These are phyloP conservation scores for Mongoloraphidia duomilia DNA, from an alignment of 2,888 invertebrate genomes.

Conservation along the genomic window DNA sequence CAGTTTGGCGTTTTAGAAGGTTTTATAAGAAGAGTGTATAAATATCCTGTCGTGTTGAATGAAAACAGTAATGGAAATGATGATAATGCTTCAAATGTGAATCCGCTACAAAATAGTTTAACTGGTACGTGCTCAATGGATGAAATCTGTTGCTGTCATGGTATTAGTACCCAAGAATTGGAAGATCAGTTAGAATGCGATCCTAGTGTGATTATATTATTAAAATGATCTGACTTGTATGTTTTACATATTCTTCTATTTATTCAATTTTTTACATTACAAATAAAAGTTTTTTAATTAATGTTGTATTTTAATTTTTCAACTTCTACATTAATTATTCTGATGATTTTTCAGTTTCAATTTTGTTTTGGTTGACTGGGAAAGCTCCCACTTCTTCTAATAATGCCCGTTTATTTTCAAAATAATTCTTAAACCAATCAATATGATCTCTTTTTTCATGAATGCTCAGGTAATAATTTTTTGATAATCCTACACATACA, in stretches of 20 bases:
- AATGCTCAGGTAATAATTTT: conserved; percentile 82
- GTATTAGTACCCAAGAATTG: conserved; percentile 56
- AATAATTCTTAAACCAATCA: conserved; percentile 83
- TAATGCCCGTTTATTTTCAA: conserved; percentile 61
- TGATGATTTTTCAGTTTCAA: conserved; percentile 13
- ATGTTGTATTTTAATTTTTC: not conserved
- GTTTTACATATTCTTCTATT: no score
- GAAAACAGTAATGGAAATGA: conserved; percentile 23
- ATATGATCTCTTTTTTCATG: conserved; percentile 81
- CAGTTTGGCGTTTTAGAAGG: conserved; percentile 81
- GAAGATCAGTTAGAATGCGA: conserved; percentile 75
- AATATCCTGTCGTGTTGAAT: conserved; percentile 31
- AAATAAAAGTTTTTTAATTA: not conserved
- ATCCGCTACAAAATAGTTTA: conserved; percentile 46
- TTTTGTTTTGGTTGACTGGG: conserved; percentile 19
- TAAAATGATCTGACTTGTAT: conserved; percentile 41
- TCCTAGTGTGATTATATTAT: conserved; percentile 64
- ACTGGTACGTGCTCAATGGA: conserved; percentile 72
- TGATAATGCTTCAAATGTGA: conserved; percentile 4
- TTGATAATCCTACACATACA: conserved; percentile 83
- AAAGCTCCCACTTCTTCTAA: conserved; percentile 50
- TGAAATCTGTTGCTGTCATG: conserved; percentile 79
- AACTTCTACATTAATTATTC: not conserved
- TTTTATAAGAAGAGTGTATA: conserved; percentile 65
- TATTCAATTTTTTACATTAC: not conserved